Conservation (phyloP, 2,797 vertebrate genomes). For the Ptychadena robeensis region DNA sequence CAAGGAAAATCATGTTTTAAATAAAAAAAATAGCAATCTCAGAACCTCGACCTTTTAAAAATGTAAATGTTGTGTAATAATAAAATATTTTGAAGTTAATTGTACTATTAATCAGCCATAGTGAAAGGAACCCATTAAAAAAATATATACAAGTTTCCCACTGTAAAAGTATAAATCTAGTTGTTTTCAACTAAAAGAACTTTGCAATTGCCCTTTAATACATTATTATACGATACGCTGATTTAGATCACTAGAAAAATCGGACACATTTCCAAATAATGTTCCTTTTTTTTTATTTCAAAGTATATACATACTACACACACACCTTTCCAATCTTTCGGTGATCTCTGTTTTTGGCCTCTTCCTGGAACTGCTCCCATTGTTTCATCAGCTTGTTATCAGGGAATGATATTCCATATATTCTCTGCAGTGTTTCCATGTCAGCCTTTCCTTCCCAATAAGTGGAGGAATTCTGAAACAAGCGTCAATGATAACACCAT, state of each 20-base stretch:
- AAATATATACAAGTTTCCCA: too few relatives aligned
- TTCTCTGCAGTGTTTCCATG: constrained; percentile 92
- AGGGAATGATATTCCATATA: constrained; percentile 96
- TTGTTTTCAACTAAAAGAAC: neutral
- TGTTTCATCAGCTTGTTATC: constrained; percentile 90
- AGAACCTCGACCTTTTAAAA: too few relatives aligned
- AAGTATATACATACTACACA: neutral
- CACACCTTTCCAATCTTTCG: constrained; percentile 92
- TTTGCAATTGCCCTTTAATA: neutral
- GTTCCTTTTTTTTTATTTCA: neutral
- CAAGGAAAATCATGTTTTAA: too few relatives aligned
- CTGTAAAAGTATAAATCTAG: too few relatives aligned
- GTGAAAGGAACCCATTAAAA: too few relatives aligned
- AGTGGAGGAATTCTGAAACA: constrained; percentile 86
- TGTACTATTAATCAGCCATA: too few relatives aligned
- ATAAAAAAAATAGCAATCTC: too few relatives aligned
- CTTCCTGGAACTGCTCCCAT: constrained; percentile 92
- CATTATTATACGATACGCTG: neutral
- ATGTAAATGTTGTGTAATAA: too few relatives aligned
- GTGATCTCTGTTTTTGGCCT: constrained; percentile 89
- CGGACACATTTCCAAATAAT: neutral
- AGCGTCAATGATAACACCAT: neutral
- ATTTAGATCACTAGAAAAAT: neutral
- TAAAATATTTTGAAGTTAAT: too few relatives aligned
- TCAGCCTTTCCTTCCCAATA: constrained; percentile 92